A percentile compares a stretch with the other conserved stretches of the same genome.
These are phyloP conservation scores for Eleginops maclovinus DNA, from an alignment of 2,113 vertebrate species.

Conservation along the genomic window DNA sequence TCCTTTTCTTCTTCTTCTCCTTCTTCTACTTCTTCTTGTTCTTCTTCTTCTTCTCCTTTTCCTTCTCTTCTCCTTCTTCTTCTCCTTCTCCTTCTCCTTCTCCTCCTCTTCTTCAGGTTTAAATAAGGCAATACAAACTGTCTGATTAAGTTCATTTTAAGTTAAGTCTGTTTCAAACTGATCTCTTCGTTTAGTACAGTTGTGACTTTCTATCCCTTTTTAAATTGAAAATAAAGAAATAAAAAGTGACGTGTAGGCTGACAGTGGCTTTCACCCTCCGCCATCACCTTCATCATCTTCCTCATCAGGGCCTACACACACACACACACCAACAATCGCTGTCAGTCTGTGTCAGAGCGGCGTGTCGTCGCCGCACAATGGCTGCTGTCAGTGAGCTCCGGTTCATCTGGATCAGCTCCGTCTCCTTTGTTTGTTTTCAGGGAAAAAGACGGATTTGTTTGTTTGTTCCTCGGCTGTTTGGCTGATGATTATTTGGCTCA, in stretches of 20 bases:
- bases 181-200: no score
- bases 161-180: no score
- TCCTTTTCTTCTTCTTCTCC: no score
- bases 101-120: no score
- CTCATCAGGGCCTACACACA: conserved; percentile 57
- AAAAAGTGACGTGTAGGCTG: conserved; percentile 24
- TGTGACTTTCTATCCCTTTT: no score
- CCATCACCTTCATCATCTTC: conserved; percentile 45
- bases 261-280: conserved; percentile 61
- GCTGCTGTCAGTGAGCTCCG: conserved; percentile 58
- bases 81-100: no score
- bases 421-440: conserved; percentile 39
- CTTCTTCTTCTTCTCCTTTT: no score
- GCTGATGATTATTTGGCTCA: background rate
- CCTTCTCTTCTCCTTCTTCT: no score
- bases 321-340: conserved; percentile 52
- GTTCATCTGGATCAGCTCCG: conserved; percentile 60
- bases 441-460: conserved; percentile 33
- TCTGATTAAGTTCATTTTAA: no score
- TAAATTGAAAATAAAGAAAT: no score
- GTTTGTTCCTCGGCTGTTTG: conserved; percentile 26
- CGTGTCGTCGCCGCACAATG: conserved; percentile 55
- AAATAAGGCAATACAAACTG: no score
- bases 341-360: conserved; percentile 65
- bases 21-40: no score